Conservation (phyloP, 37 sponge, comb jelly and placozoan genomes). For the Chondrilla cf. caribensis region DNA sequence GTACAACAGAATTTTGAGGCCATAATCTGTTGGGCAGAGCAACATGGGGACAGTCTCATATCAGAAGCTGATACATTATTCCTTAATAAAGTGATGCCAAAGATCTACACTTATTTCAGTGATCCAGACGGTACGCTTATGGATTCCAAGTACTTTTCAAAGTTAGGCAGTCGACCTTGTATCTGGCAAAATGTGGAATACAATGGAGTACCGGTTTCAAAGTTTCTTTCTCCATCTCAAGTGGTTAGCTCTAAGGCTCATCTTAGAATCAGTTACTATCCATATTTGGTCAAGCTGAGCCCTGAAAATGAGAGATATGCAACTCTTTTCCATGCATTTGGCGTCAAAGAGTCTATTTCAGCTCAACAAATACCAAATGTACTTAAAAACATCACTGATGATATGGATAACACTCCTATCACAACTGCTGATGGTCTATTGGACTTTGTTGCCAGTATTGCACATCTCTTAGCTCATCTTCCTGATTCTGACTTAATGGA, state of each 20-base stretch:
- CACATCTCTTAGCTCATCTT: not conserved
- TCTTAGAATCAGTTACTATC: not conserved
- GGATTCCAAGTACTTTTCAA: not conserved
- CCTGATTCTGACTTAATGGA: too few relatives aligned
- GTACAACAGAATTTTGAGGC: slow-evolving; percentile 13
- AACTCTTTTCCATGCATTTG: slow-evolving; percentile 30
- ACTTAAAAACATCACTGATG: not conserved
- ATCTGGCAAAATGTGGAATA: slow-evolving; percentile 47
- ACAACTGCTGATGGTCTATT: not conserved
- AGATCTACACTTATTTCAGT: slow-evolving; percentile 24
- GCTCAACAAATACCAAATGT: not conserved
- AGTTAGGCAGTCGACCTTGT: not conserved
- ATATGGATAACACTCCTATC: not conserved
- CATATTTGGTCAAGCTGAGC: slow-evolving; percentile 47
- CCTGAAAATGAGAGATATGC: not conserved
- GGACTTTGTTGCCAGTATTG: not conserved
- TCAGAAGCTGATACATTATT: not conserved
- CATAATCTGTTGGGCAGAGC: slow-evolving; percentile 3
- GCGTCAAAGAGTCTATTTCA: not conserved
- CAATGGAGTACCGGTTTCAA: not conserved
- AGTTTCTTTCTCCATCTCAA: slow-evolving; percentile 20
- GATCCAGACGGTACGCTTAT: not conserved
- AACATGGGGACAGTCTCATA: not conserved
- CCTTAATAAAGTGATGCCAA: not conserved
- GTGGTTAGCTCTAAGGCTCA: not conserved